Conservation (phyloP, 2,888 invertebrate genomes). For the Perizoma flavofasciatum region DNA sequence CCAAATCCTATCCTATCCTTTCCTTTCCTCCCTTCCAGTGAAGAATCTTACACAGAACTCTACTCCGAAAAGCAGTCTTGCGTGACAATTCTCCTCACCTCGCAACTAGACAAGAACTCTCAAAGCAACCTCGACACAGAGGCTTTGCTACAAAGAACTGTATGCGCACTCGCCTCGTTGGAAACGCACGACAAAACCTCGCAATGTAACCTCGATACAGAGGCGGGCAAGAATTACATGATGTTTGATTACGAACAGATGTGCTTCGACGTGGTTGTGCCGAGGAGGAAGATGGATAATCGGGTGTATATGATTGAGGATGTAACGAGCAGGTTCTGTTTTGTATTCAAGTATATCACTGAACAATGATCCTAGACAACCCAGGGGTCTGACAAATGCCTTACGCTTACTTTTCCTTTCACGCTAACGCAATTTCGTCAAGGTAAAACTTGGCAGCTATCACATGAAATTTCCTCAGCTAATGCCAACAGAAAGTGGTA, state of each 20-base stretch:
- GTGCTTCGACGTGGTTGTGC: slow-evolving; percentile 51
- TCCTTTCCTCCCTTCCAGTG: slow-evolving; percentile 47
- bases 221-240: slow-evolving; percentile 61
- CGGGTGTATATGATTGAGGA: slow-evolving; percentile 72
- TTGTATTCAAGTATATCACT: slow-evolving; percentile 1
- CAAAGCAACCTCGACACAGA: background rate
- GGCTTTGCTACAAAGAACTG: slow-evolving; percentile 23
- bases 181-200: slow-evolving; percentile 55
- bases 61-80: slow-evolving; percentile 49
- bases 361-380: too few relatives aligned
- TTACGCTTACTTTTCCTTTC: too few relatives aligned
- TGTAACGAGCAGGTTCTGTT: slow-evolving; percentile 65
- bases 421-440: too few relatives aligned
- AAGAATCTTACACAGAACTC: slow-evolving; percentile 55
- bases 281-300: slow-evolving; percentile 49
- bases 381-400: too few relatives aligned
- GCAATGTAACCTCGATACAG: slow-evolving; percentile 70
- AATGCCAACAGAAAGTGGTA: too few relatives aligned
- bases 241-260: slow-evolving; percentile 70
- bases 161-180: slow-evolving; percentile 43
- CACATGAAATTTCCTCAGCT: too few relatives aligned
- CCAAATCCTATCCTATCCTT: slow-evolving; percentile 4
- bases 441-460: too few relatives aligned
- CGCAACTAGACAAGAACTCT: slow-evolving; percentile 16
- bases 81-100: slow-evolving; percentile 43